Evolutionary conservation across 64 coral and sea anemone species (phyloP), one percentile per base, ranked within the genome.

Genomic region (Catalaphyllia jardinei): DNA sequence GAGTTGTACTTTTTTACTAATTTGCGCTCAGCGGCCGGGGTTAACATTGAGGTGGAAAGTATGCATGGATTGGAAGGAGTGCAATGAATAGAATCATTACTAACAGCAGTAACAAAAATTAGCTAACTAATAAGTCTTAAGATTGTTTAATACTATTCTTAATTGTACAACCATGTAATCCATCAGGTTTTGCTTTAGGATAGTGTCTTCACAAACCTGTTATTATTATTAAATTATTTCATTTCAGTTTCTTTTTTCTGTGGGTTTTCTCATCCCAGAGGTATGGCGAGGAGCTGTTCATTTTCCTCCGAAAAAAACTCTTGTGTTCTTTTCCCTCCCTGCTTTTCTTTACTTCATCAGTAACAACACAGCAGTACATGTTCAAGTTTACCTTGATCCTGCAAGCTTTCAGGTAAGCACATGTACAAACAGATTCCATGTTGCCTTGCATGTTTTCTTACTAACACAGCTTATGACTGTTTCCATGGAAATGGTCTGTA

Each of bases 301-400:
- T 11, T 67, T 55, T 55, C 89, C 79, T 22, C 78, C 86, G 10
- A 63, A 83, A 69, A 98, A 89, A 10, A 93, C 89, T 62, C 51
- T 98, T 49, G 20, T 91, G 15, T 86, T 87, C 35, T 98, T 91
- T 59, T 91, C 92, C 60, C 74, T 98, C 61, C 95, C 95, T 35
- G 95, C 92, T 67, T 60, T 98, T 62, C 73, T 98, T 0, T 98
- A 98, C 54, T 88, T 88, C 29, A 79, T 98, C 51, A 98, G 91
- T 88, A 98, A 98, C 82, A 98, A 98, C 25, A 73, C 94, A 52
- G 95, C 91, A 78, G 95, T 98, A 14, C 89, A 98, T 72, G 79
- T 98, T n/a, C 95, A 98, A 77, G 83, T 82, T 69, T 98, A 91
- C 16, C 51, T 98, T 20, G 95, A 98, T 86, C 95, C 95, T 73